phyloP scores from a whole-genome alignment of 2,797 vertebrate genomes.

The Gadopsis marmoratus region DNA sequence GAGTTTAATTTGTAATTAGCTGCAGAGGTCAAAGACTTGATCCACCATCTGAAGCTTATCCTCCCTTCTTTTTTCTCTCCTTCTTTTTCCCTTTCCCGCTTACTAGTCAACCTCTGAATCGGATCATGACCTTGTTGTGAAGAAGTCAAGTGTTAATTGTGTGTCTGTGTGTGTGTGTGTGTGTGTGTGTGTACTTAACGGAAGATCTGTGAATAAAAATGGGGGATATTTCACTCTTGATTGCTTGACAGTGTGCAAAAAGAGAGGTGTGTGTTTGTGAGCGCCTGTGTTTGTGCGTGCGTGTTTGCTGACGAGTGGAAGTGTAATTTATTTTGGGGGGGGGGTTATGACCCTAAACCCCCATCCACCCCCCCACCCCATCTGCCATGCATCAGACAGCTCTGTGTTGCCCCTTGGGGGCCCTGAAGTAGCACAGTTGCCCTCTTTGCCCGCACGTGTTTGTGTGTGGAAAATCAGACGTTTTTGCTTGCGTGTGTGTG shows the following conservation, averaged over 20 bases:
- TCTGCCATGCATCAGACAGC: constrained; percentile 72
- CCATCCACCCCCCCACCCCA: constrained; percentile 60
- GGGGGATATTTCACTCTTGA: constrained; percentile 59
- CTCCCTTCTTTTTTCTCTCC: constrained; percentile 39
- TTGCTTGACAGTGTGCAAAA: constrained; percentile 65
- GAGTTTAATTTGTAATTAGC: constrained; percentile 83
- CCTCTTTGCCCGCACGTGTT: constrained; percentile 65
- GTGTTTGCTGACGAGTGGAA: constrained; percentile 62
- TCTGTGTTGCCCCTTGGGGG: constrained; percentile 66
- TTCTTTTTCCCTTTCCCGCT: constrained; percentile 38
- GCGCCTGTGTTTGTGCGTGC: constrained; percentile 22
- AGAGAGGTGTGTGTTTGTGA: constrained; percentile 33
- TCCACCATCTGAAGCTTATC: constrained; percentile 74
- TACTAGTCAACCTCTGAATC: constrained; percentile 61
- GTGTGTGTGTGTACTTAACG: constrained; percentile 24
- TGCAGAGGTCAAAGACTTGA: constrained; percentile 76
- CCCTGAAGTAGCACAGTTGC: constrained; percentile 64
- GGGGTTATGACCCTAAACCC: constrained; percentile 66
- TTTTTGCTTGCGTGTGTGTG: constrained; percentile 51
- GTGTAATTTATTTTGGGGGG: constrained; percentile 77
- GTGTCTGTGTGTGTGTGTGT: constrained; percentile 36
- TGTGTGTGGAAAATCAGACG: constrained; percentile 62
- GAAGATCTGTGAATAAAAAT: constrained; percentile 53
- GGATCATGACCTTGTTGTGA: constrained; percentile 74
- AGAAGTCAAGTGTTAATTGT: constrained; percentile 64